Percentiles rank a stretch among this genome's conserved stretches.
Conservation (phyloP, 2,888 invertebrate genomes). For the Ormia ochracea region DNA sequence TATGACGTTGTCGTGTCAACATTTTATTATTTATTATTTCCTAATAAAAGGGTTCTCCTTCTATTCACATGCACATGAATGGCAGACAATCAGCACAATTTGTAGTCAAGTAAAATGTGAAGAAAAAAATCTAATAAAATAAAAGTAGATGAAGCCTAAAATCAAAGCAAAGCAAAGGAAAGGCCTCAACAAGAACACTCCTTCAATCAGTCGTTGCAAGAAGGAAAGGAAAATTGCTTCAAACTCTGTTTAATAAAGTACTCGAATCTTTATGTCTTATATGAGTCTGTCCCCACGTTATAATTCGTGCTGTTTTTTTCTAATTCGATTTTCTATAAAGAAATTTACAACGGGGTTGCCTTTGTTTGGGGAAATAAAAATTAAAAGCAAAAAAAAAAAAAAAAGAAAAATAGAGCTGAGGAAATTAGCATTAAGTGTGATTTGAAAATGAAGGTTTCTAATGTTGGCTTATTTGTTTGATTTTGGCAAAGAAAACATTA, state of each 20-base stretch:
- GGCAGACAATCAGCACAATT: conserved; percentile 37
- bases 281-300: conserved; percentile 30
- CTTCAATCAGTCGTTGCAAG: conserved; percentile 53
- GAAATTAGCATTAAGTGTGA: conserved; percentile 73
- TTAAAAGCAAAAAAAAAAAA: conserved; percentile 65
- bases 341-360: conserved; percentile 43
- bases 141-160: conserved; percentile 48
- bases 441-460: conserved; percentile 57
- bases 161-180: conserved; percentile 52
- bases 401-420: not conserved
- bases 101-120: conserved; percentile 8
- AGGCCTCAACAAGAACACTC: conserved; percentile 43
- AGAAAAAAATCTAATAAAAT: not conserved
- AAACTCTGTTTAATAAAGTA: conserved; percentile 51
- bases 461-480: not conserved
- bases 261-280: conserved; percentile 17
- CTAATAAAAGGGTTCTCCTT: conserved; percentile 70
- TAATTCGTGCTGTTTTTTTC: conserved; percentile 56
- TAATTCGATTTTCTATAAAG: conserved; percentile 62
- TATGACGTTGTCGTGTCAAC: conserved; percentile 76
- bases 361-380: conserved; percentile 51
- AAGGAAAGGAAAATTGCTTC: conserved; percentile 27
- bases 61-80: conserved; percentile 45
- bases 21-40: conserved; percentile 74
- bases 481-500: conserved; percentile 17